A percentile compares a stretch with the other conserved stretches of the same genome.
phyloP scores from a whole-genome alignment of 2,113 vertebrate species.

The Platichthys stellatus region DNA sequence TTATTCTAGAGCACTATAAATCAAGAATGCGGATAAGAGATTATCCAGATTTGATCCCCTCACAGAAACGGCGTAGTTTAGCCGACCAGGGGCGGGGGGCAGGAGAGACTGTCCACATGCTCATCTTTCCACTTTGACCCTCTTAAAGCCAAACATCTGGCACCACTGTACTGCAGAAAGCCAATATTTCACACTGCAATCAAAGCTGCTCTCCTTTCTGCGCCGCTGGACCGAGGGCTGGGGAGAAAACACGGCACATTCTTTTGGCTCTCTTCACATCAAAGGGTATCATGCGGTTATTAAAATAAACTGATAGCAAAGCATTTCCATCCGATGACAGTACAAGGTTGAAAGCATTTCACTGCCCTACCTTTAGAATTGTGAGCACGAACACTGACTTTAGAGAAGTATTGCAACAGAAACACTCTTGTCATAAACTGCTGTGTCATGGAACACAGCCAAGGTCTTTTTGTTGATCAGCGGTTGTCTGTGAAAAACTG shows the following conservation, averaged over 20 bases:
- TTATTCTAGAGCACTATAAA: slow-evolving; percentile 1
- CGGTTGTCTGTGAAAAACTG: neutral
- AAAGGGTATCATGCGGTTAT: slow-evolving; percentile 3
- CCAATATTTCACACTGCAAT: slow-evolving; percentile 24
- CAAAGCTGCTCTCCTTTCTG: slow-evolving; percentile 2
- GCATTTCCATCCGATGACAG: neutral
- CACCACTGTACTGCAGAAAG: slow-evolving; percentile 32
- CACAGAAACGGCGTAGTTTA: slow-evolving; percentile 45
- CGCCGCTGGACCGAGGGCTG: neutral
- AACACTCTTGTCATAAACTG: no score
- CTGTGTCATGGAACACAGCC: neutral
- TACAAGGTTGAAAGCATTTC: neutral
- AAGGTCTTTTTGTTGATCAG: neutral
- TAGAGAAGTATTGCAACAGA: neutral
- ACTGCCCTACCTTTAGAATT: neutral
- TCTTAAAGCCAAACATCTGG: slow-evolving; percentile 67
- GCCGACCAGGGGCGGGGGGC: slow-evolving; percentile 15
- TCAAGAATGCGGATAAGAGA: slow-evolving; percentile 41
- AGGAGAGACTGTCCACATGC: slow-evolving; percentile 25
- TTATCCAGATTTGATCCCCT: slow-evolving; percentile 60
- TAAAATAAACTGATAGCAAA: slow-evolving; percentile 2
- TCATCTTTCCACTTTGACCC: slow-evolving; percentile 41
- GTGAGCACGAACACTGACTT: neutral
- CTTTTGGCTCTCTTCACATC: slow-evolving; percentile 4
- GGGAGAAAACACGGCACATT: neutral